Conservation (phyloP, 2,797 vertebrate species). For the Sciurus carolinensis region DNA sequence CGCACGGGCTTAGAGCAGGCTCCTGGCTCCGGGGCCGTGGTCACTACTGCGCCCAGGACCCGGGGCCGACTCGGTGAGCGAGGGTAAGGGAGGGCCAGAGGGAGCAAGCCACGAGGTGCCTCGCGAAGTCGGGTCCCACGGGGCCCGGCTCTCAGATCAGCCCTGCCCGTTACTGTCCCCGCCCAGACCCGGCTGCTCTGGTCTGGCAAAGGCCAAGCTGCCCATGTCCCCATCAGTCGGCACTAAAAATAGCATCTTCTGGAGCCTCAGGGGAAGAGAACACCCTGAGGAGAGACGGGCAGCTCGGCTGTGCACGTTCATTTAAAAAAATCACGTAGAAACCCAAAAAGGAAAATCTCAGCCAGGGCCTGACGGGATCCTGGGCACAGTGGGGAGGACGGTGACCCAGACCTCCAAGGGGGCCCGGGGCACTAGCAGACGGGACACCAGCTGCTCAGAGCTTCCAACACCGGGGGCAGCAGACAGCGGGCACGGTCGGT, state of each 20-base stretch:
- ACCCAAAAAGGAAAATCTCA: neutral
- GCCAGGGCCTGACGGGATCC: neutral
- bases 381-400: fast-evolving
- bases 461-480: neutral
- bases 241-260: constrained; percentile 83
- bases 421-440: fast-evolving
- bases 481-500: neutral
- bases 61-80: fast-evolving
- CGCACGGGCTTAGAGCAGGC: fast-evolving
- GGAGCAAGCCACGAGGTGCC: no score
- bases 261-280: constrained; percentile 43
- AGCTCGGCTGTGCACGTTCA: neutral
- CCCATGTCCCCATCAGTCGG: constrained; percentile 13
- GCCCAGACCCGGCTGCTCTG: neutral
- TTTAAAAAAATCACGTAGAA: neutral
- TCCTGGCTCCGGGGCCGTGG: neutral
- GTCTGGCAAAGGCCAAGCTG: neutral
- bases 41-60: fast-evolving
- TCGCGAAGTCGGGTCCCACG: fast-evolving
- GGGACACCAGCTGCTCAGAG: fast-evolving
- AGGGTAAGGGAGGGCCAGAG: no score
- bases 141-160: neutral
- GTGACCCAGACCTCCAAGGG: neutral
- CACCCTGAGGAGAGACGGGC: neutral
- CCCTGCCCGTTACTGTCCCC: neutral